A percentile compares a stretch with the other conserved stretches of the same genome.
Evolutionary conservation across 2,888 invertebrate genomes (phyloP).

Genomic region (Mycalesis mineus): DNA sequence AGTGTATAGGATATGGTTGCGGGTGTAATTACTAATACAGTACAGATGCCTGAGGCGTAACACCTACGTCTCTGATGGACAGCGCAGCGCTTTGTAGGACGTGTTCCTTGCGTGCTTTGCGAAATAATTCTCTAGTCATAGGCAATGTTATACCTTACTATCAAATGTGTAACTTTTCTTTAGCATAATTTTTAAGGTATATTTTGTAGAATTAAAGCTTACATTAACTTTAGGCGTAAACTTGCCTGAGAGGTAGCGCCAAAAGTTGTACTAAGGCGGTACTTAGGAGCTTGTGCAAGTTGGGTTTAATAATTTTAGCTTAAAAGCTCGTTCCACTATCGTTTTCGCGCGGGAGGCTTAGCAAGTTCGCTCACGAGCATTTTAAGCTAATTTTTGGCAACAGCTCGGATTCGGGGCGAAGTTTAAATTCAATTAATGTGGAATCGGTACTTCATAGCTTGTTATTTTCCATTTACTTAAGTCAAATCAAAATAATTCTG

Average conservation of each 20-base stretch:
- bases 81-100: too few relatives aligned
- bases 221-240: not conserved
- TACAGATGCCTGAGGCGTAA: too few relatives aligned
- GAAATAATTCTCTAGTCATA: too few relatives aligned
- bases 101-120: too few relatives aligned
- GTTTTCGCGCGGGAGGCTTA: constrained; percentile 62
- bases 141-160: too few relatives aligned
- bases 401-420: constrained; percentile 41
- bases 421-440: constrained; percentile 36
- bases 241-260: constrained; percentile 33
- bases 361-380: constrained; percentile 53
- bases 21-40: too few relatives aligned
- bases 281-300: constrained; percentile 53
- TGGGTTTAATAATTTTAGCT: constrained; percentile 73
- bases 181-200: not conserved
- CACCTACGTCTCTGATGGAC: too few relatives aligned
- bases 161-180: too few relatives aligned
- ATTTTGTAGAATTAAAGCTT: not conserved
- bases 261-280: constrained; percentile 53
- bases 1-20: too few relatives aligned
- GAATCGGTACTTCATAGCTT: constrained; percentile 2
- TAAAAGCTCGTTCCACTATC: constrained; percentile 69
- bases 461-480: not conserved
- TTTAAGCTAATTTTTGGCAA: constrained; percentile 65
- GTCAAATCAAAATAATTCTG: too few relatives aligned